Evolutionary conservation across 2,113 vertebrate genomes (phyloP).

Genomic region (Hypomesus transpacificus): DNA sequence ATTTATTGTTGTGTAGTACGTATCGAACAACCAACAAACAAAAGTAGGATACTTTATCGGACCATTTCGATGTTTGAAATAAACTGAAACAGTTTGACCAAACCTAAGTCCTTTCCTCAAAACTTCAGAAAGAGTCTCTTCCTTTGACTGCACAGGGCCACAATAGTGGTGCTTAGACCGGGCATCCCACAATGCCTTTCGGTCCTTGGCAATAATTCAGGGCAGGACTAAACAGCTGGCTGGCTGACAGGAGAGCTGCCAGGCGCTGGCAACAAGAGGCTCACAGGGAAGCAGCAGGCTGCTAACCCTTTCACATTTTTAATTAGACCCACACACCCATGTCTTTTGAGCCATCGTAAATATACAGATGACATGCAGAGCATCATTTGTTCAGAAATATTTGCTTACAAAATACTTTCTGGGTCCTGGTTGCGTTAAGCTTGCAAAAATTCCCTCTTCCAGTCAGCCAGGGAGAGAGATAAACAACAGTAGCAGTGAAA

Average conservation of each 20-base stretch:
- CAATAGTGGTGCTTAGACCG: constrained; percentile 64
- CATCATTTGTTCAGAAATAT: constrained; percentile 79
- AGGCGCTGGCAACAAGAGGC: constrained; percentile 92
- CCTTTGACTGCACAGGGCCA: constrained; percentile 39
- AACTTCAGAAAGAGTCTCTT: neutral
- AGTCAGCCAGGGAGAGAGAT: constrained; percentile 6
- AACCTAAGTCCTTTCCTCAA: neutral
- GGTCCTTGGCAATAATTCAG: constrained; percentile 88
- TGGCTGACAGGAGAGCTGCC: constrained; percentile 92
- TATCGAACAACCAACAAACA: neutral
- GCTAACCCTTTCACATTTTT: constrained; percentile 99
- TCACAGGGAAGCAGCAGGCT: constrained; percentile 87
- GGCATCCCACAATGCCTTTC: constrained; percentile 84
- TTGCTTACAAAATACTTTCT: constrained; percentile 72
- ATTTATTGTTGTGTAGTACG: too few relatives aligned
- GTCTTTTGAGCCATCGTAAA: constrained; percentile 98
- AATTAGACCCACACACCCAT: constrained; percentile 99
- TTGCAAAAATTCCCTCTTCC: constrained; percentile 41
- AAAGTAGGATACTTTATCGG: neutral
- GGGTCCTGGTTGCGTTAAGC: constrained; percentile 46
- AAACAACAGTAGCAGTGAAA: constrained; percentile 11
- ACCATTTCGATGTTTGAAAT: neutral
- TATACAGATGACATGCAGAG: constrained; percentile 89
- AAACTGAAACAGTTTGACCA: neutral
- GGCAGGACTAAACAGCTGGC: constrained; percentile 98